Percentiles rank a stretch among this genome's conserved stretches.
phyloP scores from a whole-genome alignment of 1,140 invertebrate genomes.

The Tetramorium alpestre region DNA sequence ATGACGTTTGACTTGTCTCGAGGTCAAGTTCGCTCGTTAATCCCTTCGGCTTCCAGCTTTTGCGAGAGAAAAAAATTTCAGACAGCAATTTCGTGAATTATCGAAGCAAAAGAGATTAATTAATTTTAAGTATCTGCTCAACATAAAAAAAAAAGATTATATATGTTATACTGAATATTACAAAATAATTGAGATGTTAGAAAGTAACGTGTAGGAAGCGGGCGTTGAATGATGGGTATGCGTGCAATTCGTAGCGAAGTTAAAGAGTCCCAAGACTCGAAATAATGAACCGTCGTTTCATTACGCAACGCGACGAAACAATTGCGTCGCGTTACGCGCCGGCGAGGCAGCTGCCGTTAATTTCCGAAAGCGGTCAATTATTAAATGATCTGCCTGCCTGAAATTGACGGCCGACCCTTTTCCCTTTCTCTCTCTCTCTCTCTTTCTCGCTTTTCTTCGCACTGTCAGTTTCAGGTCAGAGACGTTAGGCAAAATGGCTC shows the following conservation, averaged over 20 bases:
- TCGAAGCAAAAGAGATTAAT: neutral
- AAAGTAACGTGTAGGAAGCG: neutral
- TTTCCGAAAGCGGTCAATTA: slow-evolving; percentile 22
- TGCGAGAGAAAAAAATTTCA: neutral
- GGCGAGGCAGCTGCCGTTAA: neutral
- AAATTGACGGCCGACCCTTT: slow-evolving; percentile 24
- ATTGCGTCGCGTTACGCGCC: slow-evolving; percentile 8
- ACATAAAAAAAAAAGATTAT: neutral
- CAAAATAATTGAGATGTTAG: neutral
- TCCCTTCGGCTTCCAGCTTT: neutral
- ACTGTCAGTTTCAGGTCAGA: slow-evolving; percentile 36
- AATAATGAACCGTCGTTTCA: neutral
- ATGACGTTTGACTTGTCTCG: slow-evolving; percentile 39
- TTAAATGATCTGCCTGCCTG: slow-evolving; percentile 15
- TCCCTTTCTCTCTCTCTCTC: neutral
- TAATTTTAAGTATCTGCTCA: neutral
- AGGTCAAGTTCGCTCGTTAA: slow-evolving; percentile 3
- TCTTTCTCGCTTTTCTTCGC: neutral
- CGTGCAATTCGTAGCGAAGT: neutral
- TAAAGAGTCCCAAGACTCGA: neutral
- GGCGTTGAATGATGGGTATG: neutral
- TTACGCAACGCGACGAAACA: slow-evolving; percentile 25
- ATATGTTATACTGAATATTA: neutral
- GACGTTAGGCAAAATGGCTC: slow-evolving; percentile 36
- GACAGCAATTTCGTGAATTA: neutral